phyloP scores from a whole-genome alignment of 1,140 invertebrate genomes.

The Parasteatoda tepidariorum region DNA sequence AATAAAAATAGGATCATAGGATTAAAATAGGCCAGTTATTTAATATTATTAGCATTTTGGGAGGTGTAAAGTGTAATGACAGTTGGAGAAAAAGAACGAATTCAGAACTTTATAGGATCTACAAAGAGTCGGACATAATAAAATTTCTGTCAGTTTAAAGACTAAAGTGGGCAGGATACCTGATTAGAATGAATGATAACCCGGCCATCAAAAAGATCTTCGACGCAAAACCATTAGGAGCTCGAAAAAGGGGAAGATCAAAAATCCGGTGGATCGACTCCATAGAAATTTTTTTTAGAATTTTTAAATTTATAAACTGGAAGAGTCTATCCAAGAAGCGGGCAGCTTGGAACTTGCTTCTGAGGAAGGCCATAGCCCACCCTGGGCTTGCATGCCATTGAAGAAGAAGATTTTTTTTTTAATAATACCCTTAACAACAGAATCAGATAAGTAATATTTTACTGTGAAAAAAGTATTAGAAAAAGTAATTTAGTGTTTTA shows the following conservation, averaged over 20 bases:
- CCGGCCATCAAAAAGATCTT: neutral
- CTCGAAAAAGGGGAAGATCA: neutral
- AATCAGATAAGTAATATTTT: too few species aligned
- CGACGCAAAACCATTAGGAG: neutral
- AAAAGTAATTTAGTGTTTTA: too few species aligned
- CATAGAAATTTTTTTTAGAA: neutral
- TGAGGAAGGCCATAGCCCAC: neutral
- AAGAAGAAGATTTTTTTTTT: too few species aligned
- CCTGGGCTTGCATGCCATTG: too few species aligned
- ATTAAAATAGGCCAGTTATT: too few species aligned
- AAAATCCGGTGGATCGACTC: neutral
- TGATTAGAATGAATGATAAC: neutral
- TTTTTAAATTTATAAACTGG: neutral
- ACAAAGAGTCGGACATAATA: neutral
- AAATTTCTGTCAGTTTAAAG: neutral
- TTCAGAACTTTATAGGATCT: neutral
- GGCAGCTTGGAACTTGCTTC: neutral
- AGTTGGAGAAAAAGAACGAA: neutral
- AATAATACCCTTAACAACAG: too few species aligned
- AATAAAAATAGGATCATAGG: too few species aligned
- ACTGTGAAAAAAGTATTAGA: too few species aligned
- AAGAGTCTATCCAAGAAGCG: neutral
- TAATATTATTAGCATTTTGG: neutral
- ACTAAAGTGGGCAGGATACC: neutral
- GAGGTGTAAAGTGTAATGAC: neutral